A percentile compares a stretch with the other conserved stretches of the same genome.
Evolutionary conservation across 1,140 invertebrate species (phyloP).

Genomic region (Megathymus violae): DNA sequence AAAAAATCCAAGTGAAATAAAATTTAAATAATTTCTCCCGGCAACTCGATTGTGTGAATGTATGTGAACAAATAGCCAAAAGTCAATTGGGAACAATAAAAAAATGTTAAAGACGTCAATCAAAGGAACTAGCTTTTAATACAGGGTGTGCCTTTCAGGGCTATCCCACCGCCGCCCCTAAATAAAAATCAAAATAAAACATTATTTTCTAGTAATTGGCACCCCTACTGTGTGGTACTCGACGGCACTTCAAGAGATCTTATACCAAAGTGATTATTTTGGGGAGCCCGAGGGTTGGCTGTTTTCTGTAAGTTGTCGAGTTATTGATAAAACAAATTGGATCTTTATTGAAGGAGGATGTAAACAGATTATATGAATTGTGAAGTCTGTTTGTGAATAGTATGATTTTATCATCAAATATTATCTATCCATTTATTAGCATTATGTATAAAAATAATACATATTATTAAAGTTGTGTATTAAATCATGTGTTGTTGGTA

Average conservation of each 20-base stretch:
- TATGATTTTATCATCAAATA: no score
- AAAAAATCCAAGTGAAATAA: slow-evolving; percentile 45
- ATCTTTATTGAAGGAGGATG: slow-evolving; percentile 33
- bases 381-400: neutral
- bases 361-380: slow-evolving; percentile 29
- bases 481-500: no score
- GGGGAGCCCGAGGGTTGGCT: slow-evolving; percentile 7
- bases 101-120: slow-evolving; percentile 73
- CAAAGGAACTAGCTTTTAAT: slow-evolving; percentile 76
- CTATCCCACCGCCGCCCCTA: slow-evolving; percentile 79
- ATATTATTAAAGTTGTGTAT: no score
- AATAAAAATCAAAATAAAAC: slow-evolving; percentile 56
- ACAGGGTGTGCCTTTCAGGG: slow-evolving; percentile 76
- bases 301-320: slow-evolving; percentile 24
- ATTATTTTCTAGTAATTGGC: slow-evolving; percentile 33
- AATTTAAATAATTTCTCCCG: slow-evolving; percentile 76
- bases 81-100: slow-evolving; percentile 73
- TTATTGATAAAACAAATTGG: slow-evolving; percentile 36
- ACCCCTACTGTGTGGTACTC: slow-evolving; percentile 27
- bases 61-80: slow-evolving; percentile 51
- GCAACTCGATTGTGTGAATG: slow-evolving; percentile 46
- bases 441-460: no score
- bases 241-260: slow-evolving; percentile 26
- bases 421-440: no score
- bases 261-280: slow-evolving; percentile 31